A percentile compares a stretch with the other conserved stretches of the same genome.
Conservation (phyloP, 2,113 vertebrate genomes). For the Progne subis region DNA sequence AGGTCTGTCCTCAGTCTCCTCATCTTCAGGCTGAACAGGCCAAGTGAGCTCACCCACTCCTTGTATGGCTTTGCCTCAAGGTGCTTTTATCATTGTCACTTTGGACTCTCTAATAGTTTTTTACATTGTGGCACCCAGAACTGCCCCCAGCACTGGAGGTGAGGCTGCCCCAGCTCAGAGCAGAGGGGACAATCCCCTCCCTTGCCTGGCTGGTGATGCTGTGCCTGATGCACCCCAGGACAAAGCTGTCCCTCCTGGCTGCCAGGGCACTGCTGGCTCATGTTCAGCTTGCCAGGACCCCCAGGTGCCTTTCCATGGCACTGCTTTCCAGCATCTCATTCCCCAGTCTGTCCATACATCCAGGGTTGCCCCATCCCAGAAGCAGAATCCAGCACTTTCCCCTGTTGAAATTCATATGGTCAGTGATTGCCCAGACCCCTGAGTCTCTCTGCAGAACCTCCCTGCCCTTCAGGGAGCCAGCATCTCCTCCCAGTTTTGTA, state of each 20-base stretch:
- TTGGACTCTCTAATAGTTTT: background rate
- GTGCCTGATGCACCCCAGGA: background rate
- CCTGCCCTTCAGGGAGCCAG: accelerated
- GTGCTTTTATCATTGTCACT: background rate
- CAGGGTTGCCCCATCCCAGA: background rate
- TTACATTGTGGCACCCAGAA: background rate
- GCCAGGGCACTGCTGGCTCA: background rate
- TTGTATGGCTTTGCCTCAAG: background rate
- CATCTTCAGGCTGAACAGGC: background rate
- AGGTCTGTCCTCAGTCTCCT: background rate
- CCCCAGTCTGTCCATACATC: background rate
- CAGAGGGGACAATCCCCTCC: background rate
- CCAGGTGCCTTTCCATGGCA: background rate
- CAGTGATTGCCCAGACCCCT: background rate
- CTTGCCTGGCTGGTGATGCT: background rate
- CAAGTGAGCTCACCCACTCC: accelerated
- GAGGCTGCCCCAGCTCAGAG: background rate
- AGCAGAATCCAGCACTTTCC: background rate
- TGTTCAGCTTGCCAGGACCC: background rate
- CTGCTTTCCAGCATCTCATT: background rate
- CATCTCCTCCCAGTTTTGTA: background rate
- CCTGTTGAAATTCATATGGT: accelerated
- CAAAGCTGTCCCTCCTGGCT: background rate
- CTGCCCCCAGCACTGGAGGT: accelerated
- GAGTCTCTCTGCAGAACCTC: background rate